These are phyloP conservation scores for Trilocha varians DNA, from an alignment of 2,888 invertebrate genomes.

Conservation along the genomic window DNA sequence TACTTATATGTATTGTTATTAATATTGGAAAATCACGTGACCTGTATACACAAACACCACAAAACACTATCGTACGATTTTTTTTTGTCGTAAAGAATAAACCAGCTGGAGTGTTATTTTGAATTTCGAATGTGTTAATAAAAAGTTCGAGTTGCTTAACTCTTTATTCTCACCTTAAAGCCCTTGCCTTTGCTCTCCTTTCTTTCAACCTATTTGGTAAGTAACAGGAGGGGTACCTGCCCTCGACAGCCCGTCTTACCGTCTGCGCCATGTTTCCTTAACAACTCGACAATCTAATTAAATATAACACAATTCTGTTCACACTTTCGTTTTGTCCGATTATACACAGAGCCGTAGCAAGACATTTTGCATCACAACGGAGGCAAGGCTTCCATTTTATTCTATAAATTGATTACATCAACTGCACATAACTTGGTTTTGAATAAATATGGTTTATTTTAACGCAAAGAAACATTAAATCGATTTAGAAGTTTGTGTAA, in stretches of 20 bases:
- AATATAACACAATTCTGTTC: constrained; percentile 50
- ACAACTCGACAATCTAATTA: constrained; percentile 32
- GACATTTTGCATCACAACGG: constrained; percentile 56
- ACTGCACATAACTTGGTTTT: constrained; percentile 16
- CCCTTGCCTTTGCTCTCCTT: constrained; percentile 78
- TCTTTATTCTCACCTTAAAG: constrained; percentile 51
- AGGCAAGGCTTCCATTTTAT: constrained; percentile 15
- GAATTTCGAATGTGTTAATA: no score
- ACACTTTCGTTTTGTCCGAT: constrained; percentile 70
- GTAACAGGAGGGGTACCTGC: constrained; percentile 85
- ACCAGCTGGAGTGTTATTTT: no score
- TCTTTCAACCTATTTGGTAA: constrained; percentile 81
- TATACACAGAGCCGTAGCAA: constrained; percentile 60
- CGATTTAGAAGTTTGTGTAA: constrained; percentile 9
- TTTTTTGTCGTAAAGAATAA: no score
- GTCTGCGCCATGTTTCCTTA: constrained; percentile 79
- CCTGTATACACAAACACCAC: no score
- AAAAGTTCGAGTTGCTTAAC: no score
- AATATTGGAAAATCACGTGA: no score
- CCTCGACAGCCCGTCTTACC: constrained; percentile 79
- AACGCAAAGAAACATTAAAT: constrained; percentile 11
- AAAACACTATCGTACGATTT: no score
- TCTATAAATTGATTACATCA: constrained; percentile 21
- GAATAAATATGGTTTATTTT: constrained; percentile 16
- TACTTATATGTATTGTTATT: no score